These are phyloP conservation scores for Equus quagga DNA, from an alignment of 2,113 vertebrate species.

Conservation along the genomic window DNA sequence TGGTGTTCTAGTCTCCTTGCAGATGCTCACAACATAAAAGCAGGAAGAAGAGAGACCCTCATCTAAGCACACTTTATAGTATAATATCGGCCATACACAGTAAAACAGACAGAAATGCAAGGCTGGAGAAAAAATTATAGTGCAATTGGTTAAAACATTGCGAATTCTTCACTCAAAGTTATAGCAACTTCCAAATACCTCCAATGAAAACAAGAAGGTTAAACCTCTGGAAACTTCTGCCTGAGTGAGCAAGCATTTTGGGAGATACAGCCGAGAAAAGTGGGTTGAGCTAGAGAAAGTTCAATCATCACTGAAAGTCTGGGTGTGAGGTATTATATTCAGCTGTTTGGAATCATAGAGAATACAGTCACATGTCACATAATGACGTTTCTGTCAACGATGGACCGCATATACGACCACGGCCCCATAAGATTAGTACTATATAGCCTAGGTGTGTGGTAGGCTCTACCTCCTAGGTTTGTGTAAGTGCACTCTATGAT, in stretches of 20 bases:
- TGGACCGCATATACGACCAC: too few relatives aligned
- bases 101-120: not conserved
- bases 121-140: too few relatives aligned
- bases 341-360: not conserved
- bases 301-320: not conserved
- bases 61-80: not conserved
- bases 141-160: not conserved
- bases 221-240: not conserved
- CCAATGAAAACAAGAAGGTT: not conserved
- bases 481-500: too few relatives aligned
- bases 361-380: not conserved
- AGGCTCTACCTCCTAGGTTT: too few relatives aligned
- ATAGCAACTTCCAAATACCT: not conserved
- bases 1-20: not conserved
- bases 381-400: too few relatives aligned
- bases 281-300: not conserved
- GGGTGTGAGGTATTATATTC: not conserved
- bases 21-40: not conserved
- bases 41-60: not conserved
- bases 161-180: not conserved
- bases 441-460: too few relatives aligned
- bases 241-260: not conserved
- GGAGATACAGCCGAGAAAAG: not conserved
- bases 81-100: not conserved
- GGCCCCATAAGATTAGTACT: too few relatives aligned